Conservation (phyloP, 2,797 vertebrate genomes). For the Sternarchorhynchus goeldii region DNA sequence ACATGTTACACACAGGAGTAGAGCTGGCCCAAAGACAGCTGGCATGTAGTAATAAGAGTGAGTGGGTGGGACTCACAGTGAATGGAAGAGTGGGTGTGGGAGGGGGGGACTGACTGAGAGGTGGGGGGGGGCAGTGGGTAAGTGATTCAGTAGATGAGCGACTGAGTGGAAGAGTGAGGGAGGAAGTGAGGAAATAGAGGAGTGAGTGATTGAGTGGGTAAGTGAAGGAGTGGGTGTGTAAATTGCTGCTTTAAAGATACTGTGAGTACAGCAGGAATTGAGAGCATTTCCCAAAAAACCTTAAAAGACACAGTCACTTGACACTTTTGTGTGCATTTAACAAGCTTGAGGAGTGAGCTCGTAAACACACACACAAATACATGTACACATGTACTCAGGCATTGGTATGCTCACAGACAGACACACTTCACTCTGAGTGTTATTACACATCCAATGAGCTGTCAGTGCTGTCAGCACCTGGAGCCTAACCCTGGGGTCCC, state of each 20-base stretch:
- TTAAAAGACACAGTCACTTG: background rate
- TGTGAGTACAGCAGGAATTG: no score
- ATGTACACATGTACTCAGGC: background rate
- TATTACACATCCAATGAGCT: constrained; percentile 29
- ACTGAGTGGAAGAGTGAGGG: background rate
- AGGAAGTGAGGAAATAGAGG: background rate
- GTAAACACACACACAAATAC: constrained; percentile 34
- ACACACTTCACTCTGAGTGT: constrained; percentile 21
- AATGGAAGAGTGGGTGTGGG: no score
- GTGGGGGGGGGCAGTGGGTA: background rate
- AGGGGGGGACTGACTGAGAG: no score
- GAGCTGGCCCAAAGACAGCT: no score
- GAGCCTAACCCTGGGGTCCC: background rate
- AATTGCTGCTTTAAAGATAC: background rate
- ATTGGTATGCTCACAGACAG: background rate
- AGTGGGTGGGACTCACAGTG: no score
- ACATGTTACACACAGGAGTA: no score
- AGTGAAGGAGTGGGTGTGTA: background rate
- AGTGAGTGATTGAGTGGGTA: background rate
- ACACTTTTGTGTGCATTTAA: background rate
- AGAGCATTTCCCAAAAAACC: no score
- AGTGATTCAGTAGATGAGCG: background rate
- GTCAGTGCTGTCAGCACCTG: no score
- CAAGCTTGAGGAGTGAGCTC: constrained; percentile 1
- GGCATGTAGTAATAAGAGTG: no score